Base-by-base conservation (phyloP, 2,888 invertebrate species). In the Melinaea marsaeus region DNA sequence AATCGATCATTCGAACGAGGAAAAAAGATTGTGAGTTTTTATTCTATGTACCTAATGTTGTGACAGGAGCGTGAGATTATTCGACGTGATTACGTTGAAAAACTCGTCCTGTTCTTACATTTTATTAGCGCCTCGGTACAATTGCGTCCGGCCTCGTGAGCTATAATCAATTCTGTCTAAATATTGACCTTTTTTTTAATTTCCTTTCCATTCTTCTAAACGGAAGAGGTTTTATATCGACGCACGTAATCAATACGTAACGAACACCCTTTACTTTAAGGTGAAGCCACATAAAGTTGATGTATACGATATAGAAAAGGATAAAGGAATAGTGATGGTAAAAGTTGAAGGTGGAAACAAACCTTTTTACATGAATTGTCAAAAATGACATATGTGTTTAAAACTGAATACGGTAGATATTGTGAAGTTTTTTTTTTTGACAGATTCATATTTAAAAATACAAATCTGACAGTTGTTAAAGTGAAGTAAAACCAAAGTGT, bases 101-200 rank as follows among this genome's bases (percentile, higher is more conserved):
- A 85, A 86, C 80, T 81, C 86, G 87, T 90, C 89, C 90, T 85
- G 88, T 83, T 84, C 84, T 85, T 84, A 81, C 75, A 76, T 81
- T 84, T 46, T 85, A 83, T 84, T 85, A 85, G 84, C 72, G 73
- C 75, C 76, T 77, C 79, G 79, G 75, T 78, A 80, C 79, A 85
- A 85, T 86, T 80, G 79, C 85, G 79, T 86, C 86, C 86, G 85
- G 84, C 79, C 77, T 78, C 79, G 77, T 76, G 79, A 70, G 77
- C 75, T 79, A 76, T 88, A 86, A 88, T 88, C 80, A 82, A 84
- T 85, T 84, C 84, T 88, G 89, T 88, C 89, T 77, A 89, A 89
- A 90, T 89, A 90, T 90, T 90, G 88, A 88, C 80, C 80, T 84
- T 87, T 88, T 88, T 88, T 88, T 86, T 65, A 62, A 78, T 79